Evolutionary conservation across 2,113 vertebrate genomes (phyloP), one percentile per base, ranked within the genome.

Genomic region (Coracopsis vasa): DNA sequence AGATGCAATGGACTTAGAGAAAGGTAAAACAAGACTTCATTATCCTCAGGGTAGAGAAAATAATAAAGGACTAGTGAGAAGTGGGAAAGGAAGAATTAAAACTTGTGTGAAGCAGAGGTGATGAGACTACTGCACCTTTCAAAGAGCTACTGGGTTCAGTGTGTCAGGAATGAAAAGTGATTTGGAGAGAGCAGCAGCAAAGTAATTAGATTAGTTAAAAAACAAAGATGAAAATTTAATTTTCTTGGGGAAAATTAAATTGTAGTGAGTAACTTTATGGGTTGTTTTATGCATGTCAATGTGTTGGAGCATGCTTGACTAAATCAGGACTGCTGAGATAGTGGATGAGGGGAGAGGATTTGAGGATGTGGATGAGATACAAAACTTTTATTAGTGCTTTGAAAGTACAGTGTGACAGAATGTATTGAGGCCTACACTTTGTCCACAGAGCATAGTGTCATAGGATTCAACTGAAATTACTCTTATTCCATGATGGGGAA

Each of bases 1-100:
- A 96, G 95, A 96, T 96, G 93, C 95, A 97, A 42, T 97, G 96
- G 95, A 95, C 95, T 96, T 96, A 94, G 96, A 93, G 95, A 96
- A 96, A 96, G 94, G 94, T 96, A 96, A 96, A 96, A 94, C 94
- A 93, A 84, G 94, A 96, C 92, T 96, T 96, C 83, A 92, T 96
- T 97, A 95, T 97, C 86, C 93, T 97, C 91, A 97, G 91, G 60
- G 95, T 91, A 96, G 96, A 84, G 80, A 93, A 92, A 84, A 12
- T 91, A 56, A 73, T 47, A 48, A 51, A 95, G 56, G 51, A 93
- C 3, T 80, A 78, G 88, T 47, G 82, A 95, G 33, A 81, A 67
- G 24, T 90, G 95, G 94, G 95, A 88, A 75, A 81, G 82, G 94
- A 93, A 90, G 24, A 71, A 33, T 42, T 69, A 81, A 81, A 92